Evolutionary conservation across 2,113 vertebrate genomes (phyloP).

Genomic region (Corvus moneduloides): DNA sequence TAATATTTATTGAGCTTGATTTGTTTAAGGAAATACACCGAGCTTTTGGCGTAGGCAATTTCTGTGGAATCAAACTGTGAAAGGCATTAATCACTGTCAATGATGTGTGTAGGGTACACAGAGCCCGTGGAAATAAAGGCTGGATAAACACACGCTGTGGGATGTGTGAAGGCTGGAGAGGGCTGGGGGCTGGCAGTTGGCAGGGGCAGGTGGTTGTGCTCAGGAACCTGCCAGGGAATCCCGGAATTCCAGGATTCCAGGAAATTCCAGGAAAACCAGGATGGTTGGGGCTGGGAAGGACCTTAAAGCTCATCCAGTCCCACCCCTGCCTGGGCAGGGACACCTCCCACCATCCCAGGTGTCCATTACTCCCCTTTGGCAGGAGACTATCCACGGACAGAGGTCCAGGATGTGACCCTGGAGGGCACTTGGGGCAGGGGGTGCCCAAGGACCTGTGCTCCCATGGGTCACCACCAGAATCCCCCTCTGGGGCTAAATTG

Average conservation of each 20-base stretch:
- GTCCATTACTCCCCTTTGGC: accelerated
- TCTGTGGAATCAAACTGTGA: slow-evolving; percentile 10
- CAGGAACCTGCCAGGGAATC: not conserved
- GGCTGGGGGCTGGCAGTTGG: not conserved
- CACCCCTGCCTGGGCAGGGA: not conserved
- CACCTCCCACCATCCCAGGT: not conserved
- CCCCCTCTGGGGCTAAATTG: not conserved
- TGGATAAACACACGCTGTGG: not conserved
- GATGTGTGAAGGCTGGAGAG: not conserved
- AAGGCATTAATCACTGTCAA: not conserved
- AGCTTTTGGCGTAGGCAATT: slow-evolving; percentile 23
- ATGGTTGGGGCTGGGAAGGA: not conserved
- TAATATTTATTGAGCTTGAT: slow-evolving; percentile 70
- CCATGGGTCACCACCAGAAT: accelerated
- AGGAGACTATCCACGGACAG: not conserved
- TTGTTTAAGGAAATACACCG: slow-evolving; percentile 50
- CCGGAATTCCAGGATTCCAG: not conserved
- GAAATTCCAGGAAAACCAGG: not conserved
- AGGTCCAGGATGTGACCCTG: accelerated
- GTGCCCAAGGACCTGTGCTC: not conserved
- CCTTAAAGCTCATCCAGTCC: accelerated
- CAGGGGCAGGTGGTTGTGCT: not conserved
- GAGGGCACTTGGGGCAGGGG: not conserved
- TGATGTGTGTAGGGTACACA: not conserved
- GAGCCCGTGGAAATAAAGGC: not conserved